Conservation (phyloP, 1,140 invertebrate genomes). For the Drosophila nannoptera region DNA sequence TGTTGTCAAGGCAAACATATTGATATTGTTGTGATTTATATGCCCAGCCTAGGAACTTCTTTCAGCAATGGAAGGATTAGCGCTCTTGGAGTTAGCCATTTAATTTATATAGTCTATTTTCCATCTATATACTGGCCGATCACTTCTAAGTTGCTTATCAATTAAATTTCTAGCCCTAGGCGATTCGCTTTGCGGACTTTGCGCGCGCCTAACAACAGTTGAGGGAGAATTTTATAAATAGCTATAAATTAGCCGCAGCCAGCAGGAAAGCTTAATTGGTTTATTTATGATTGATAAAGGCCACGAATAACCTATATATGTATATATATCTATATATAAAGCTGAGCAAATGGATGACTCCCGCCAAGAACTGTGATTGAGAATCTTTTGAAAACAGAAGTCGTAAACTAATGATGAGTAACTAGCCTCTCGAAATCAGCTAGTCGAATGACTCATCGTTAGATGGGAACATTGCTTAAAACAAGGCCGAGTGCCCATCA, state of each 20-base stretch:
- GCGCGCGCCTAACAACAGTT: neutral
- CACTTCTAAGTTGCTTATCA: neutral
- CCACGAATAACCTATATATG: neutral
- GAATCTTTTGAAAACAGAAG: slow-evolving; percentile 6
- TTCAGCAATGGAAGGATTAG: too few relatives aligned
- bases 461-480: slow-evolving; percentile 4
- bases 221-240: neutral
- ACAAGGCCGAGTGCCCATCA: neutral
- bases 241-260: slow-evolving; percentile 8
- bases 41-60: too few relatives aligned
- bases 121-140: neutral
- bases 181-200: slow-evolving; percentile 1
- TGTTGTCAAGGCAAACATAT: neutral
- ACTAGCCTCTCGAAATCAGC: slow-evolving; percentile 4
- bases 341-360: neutral
- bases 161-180: neutral
- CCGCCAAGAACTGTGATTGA: neutral
- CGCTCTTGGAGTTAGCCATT: too few relatives aligned
- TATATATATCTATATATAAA: neutral
- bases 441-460: slow-evolving; percentile 8
- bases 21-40: too few relatives aligned
- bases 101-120: neutral
- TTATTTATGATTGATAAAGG: slow-evolving; percentile 24
- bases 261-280: slow-evolving; percentile 2
- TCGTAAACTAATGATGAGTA: slow-evolving; percentile 13